Percentiles rank a stretch among this genome's conserved stretches.
Evolutionary conservation across 2,113 vertebrate species (phyloP).

Genomic region (Amphilophus citrinellus): DNA sequence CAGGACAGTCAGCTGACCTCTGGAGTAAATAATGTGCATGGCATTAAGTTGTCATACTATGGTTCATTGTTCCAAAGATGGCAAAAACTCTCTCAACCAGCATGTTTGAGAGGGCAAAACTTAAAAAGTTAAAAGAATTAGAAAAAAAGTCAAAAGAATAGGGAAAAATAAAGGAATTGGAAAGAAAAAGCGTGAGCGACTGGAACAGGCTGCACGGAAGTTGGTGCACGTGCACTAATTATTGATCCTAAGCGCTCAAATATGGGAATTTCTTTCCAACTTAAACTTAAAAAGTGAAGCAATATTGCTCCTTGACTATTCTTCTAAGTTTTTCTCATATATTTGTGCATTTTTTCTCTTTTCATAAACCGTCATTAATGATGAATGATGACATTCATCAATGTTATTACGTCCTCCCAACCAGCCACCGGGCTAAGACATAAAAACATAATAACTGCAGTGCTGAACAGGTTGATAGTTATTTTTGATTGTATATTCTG

Average conservation of each 20-base stretch:
- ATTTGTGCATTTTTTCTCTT: neutral
- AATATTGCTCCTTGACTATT: neutral
- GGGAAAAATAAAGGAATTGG: neutral
- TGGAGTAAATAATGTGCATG: too few relatives aligned
- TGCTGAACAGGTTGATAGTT: neutral
- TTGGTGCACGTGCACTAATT: neutral
- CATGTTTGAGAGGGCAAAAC: too few relatives aligned
- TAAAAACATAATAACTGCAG: neutral
- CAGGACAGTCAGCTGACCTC: too few relatives aligned
- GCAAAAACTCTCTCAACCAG: neutral
- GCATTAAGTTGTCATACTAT: too few relatives aligned
- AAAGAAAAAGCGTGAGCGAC: neutral
- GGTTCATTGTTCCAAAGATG: neutral
- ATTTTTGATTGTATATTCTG: neutral
- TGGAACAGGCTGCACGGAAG: fast-evolving
- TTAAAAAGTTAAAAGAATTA: too few relatives aligned
- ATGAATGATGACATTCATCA: neutral
- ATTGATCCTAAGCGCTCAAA: too few relatives aligned
- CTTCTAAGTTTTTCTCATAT: neutral
- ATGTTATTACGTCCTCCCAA: too few relatives aligned
- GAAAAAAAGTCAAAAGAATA: too few relatives aligned
- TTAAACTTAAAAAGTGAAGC: neutral
- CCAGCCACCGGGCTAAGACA: neutral
- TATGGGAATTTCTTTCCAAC: neutral
- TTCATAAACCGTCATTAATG: too few relatives aligned